Evolutionary conservation across 2,113 vertebrate genomes (phyloP), one percentile per base, ranked within the genome.

Genomic region (Rana temporaria): DNA sequence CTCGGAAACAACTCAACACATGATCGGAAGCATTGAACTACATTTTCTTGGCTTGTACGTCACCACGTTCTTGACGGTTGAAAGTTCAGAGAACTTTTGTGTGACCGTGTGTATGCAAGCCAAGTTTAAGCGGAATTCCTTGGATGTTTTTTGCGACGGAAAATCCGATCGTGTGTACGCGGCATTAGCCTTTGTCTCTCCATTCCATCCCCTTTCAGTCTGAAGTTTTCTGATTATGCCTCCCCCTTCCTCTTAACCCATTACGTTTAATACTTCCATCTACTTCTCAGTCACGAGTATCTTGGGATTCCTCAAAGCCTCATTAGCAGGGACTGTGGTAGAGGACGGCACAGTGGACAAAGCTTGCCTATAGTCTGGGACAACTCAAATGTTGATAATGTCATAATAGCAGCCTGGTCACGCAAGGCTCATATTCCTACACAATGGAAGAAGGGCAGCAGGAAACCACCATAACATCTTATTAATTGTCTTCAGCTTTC

Each of bases 181-280:
- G n/a, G n/a, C n/a, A n/a, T 48, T 48, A 9, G 42, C 12, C 68
- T 22, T 69, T 69, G 38, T 52, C 42, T 70, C 32, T n/a, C 19
- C 8, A 11, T 48, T 4, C 22, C n/a, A 7, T 17, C 6, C 42
- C 52, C 19, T 18, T 17, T 15, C 30, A 57, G 70, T 57, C 70
- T 57, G 18, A 1, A 24, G 14, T 22, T 55, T 19, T 32, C 48
- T 57, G 53, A 48, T 48, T 48, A 48, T 48, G 8, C 42, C 42
- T 48, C 12, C 9, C 42, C 1, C 68, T 17, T 3, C 19, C 53
- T 74, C 55, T 57, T 38, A 38, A 42, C 22, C 53, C 56, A 75
- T 75, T 62, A 62, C n/a, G 17, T 75, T 59, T 75, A 57, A 62
- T 42, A 75, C 42, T 62, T 62, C 56, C 56, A 62, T 75, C 22